A percentile compares a stretch with the other conserved stretches of the same genome.
Evolutionary conservation across 1,140 invertebrate species (phyloP).

Genomic region (Triops longicaudatus): DNA sequence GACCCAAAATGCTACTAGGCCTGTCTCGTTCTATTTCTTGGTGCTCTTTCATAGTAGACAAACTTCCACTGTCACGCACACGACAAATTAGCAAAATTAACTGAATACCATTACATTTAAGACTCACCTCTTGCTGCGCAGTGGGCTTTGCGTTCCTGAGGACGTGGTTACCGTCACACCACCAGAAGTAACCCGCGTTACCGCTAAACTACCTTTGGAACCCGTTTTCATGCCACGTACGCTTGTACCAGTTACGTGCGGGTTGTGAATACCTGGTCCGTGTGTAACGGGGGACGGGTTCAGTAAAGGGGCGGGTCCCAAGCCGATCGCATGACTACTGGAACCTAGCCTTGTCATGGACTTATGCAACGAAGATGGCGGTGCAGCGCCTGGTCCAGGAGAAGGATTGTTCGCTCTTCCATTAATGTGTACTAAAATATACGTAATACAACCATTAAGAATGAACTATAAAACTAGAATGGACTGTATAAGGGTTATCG

Average conservation of each 20-base stretch:
- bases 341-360: slow-evolving; percentile 70
- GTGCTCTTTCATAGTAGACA: slow-evolving; percentile 20
- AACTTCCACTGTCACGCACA: slow-evolving; percentile 6
- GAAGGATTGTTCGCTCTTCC: neutral
- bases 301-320: slow-evolving; percentile 30
- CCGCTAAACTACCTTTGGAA: slow-evolving; percentile 30
- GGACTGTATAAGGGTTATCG: neutral
- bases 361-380: slow-evolving; percentile 49
- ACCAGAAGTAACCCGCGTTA: slow-evolving; percentile 45
- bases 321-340: slow-evolving; percentile 53
- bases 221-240: slow-evolving; percentile 22
- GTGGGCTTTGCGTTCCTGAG: slow-evolving; percentile 34
- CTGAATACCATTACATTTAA: neutral
- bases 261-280: slow-evolving; percentile 27
- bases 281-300: slow-evolving; percentile 27
- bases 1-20: slow-evolving; percentile 10
- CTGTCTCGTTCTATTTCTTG: slow-evolving; percentile 4
- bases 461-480: neutral
- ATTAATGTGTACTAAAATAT: neutral
- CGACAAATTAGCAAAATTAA: neutral
- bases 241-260: slow-evolving; percentile 18
- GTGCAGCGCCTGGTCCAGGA: neutral
- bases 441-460: neutral
- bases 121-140: slow-evolving; percentile 38
- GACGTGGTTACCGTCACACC: slow-evolving; percentile 56